A percentile compares a stretch with the other conserved stretches of the same genome.
These are phyloP conservation scores for Theretra japonica DNA, from an alignment of 2,888 invertebrate species.

Conservation along the genomic window DNA sequence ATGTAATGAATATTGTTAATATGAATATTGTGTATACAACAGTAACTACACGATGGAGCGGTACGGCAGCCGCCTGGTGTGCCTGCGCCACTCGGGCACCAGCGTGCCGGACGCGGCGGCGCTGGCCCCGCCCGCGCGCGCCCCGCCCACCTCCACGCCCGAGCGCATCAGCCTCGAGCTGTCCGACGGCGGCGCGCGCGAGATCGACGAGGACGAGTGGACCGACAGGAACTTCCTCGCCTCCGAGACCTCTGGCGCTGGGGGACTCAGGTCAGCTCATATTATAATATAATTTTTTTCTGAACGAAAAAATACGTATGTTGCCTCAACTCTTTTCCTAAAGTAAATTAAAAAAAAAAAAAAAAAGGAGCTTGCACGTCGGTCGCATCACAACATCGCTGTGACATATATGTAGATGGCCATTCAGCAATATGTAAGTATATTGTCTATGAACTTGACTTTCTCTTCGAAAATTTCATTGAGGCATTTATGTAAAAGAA, in stretches of 20 bases:
- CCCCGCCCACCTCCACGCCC: constrained; percentile 56
- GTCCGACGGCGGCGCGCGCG: constrained; percentile 75
- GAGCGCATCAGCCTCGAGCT: constrained; percentile 75
- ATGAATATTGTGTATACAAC: background rate
- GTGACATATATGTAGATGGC: too few relatives aligned
- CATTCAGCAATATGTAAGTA: too few relatives aligned
- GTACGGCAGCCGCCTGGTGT: constrained; percentile 69
- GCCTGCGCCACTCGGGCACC: constrained; percentile 69
- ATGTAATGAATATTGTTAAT: too few relatives aligned
- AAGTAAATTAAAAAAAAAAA: too few relatives aligned
- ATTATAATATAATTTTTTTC: too few relatives aligned
- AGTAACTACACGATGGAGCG: constrained; percentile 76
- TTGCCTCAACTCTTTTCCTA: too few relatives aligned
- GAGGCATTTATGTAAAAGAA: too few relatives aligned
- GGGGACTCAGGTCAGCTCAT: constrained; percentile 64
- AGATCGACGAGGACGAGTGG: constrained; percentile 98
- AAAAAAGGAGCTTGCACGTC: too few relatives aligned
- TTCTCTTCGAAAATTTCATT: too few relatives aligned
- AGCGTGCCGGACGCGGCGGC: constrained; percentile 55
- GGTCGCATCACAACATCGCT: too few relatives aligned
- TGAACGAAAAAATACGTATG: too few relatives aligned
- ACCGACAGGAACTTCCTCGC: constrained; percentile 96
- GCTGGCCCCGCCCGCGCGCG: constrained; percentile 35
- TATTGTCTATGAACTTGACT: too few relatives aligned
- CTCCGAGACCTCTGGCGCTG: constrained; percentile 85